These are phyloP conservation scores for Thalassophryne amazonica DNA, from an alignment of 2,797 vertebrate genomes.

Conservation along the genomic window DNA sequence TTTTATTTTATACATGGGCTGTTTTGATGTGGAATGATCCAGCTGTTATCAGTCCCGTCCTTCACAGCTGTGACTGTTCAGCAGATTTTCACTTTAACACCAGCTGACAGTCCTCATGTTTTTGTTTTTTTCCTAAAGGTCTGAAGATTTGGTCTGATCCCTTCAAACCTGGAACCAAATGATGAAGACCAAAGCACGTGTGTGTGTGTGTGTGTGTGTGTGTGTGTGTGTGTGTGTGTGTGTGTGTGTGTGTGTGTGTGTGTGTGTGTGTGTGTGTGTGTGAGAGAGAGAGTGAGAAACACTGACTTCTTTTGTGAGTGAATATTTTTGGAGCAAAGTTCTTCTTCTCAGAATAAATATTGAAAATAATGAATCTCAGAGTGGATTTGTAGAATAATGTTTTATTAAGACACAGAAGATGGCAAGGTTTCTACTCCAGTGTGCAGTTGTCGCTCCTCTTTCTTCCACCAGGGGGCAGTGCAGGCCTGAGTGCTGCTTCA, in stretches of 20 bases:
- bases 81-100: too few relatives aligned
- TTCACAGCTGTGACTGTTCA: not conserved
- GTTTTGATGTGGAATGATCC: too few relatives aligned
- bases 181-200: conserved; percentile 17
- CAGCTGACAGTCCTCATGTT: not conserved
- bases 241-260: conserved; percentile 5
- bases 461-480: conserved; percentile 47
- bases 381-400: too few relatives aligned
- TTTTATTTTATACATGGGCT: too few relatives aligned
- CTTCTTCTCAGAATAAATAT: not conserved
- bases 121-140: conserved; percentile 44
- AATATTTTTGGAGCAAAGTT: not conserved
- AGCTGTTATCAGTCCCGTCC: too few relatives aligned
- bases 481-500: not conserved
- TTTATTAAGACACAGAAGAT: too few relatives aligned
- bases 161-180: conserved; percentile 69
- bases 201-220: too few relatives aligned
- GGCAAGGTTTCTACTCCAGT: not conserved
- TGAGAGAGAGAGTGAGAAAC: too few relatives aligned
- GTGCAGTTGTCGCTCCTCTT: not conserved
- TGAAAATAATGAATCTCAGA: too few relatives aligned
- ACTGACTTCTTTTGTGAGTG: too few relatives aligned
- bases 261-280: too few relatives aligned
- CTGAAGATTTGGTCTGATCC: conserved; percentile 82
- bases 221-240: conserved; percentile 25